Evolutionary conservation across 2,797 vertebrate genomes (phyloP).

Genomic region (Enteromius paludinosus): DNA sequence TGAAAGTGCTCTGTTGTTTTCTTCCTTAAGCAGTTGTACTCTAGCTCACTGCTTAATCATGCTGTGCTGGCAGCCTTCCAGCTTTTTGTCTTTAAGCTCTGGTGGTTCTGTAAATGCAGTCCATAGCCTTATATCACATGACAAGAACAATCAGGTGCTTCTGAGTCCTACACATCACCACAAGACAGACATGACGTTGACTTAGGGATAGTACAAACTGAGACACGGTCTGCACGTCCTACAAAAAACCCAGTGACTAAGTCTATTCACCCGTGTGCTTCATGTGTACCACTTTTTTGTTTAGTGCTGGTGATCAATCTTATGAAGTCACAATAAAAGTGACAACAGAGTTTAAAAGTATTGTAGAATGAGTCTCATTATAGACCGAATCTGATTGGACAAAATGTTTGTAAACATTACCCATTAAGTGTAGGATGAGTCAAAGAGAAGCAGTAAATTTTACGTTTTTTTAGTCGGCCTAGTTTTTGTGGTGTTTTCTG

Average conservation of each 20-base stretch:
- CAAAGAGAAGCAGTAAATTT: background rate
- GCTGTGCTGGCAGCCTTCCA: constrained; percentile 68
- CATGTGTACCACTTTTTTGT: background rate
- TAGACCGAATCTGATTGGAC: background rate
- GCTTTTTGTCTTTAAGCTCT: constrained; percentile 74
- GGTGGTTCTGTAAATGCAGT: constrained; percentile 69
- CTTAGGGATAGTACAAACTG: constrained; percentile 15
- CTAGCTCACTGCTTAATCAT: constrained; percentile 74
- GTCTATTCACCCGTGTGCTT: constrained; percentile 2
- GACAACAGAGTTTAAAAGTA: constrained; percentile 6
- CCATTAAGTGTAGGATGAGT: background rate
- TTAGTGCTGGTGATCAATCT: constrained; percentile 19
- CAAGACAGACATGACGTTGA: constrained; percentile 28
- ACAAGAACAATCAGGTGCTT: constrained; percentile 76
- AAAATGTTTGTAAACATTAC: background rate
- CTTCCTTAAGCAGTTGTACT: constrained; percentile 72
- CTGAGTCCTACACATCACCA: constrained; percentile 65
- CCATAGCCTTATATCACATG: constrained; percentile 70
- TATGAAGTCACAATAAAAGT: constrained; percentile 11
- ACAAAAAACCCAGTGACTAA: background rate
- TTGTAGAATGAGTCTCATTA: background rate
- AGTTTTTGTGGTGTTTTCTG: background rate
- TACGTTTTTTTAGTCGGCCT: too few species aligned
- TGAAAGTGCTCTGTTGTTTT: constrained; percentile 69
- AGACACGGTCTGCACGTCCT: background rate